Conservation (phyloP, 2,113 vertebrate genomes). For the Harpagus bidentatus region DNA sequence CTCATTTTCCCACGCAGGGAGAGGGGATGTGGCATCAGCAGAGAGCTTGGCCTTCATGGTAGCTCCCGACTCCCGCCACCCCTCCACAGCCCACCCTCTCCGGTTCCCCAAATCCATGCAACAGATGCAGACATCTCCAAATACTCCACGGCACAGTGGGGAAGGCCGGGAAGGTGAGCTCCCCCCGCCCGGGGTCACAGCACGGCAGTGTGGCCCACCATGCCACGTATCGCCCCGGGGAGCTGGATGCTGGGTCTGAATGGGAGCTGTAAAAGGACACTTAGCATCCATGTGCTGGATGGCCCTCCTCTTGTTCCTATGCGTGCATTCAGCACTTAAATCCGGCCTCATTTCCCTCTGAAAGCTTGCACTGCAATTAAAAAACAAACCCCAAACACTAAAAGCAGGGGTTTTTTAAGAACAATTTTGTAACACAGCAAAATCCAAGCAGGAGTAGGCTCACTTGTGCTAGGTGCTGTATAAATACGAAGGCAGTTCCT, state of each 20-base stretch:
- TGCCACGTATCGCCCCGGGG: not conserved
- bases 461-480: not conserved
- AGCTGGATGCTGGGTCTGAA: not conserved
- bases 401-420: not conserved
- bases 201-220: fast-evolving
- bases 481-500: not conserved
- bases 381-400: not conserved
- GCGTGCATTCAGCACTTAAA: not conserved
- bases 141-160: not conserved
- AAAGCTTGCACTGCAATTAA: not conserved
- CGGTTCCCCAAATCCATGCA: not conserved
- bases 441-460: not conserved
- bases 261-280: constrained; percentile 16
- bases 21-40: not conserved
- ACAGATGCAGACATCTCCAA: not conserved
- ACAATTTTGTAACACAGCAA: not conserved
- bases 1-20: not conserved
- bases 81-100: not conserved
- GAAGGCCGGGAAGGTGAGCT: fast-evolving
- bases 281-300: constrained; percentile 5
- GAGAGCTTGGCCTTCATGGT: not conserved
- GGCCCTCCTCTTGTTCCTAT: not conserved
- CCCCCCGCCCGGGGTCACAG: not conserved
- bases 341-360: not conserved
- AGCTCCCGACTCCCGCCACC: fast-evolving